phyloP scores from a whole-genome alignment of 2,888 invertebrate species.

The Cancer borealis region DNA sequence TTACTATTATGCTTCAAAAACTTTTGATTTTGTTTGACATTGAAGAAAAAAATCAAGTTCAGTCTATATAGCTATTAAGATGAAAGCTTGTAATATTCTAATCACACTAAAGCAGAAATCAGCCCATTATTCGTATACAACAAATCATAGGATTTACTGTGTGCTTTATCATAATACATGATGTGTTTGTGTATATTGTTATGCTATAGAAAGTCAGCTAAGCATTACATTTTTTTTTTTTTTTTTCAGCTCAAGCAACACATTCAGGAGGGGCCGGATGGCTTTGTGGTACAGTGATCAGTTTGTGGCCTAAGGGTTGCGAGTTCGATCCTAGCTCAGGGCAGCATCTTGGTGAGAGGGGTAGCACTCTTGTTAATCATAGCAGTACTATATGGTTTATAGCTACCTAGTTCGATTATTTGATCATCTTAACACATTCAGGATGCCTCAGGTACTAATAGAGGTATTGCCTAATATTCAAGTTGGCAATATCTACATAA shows the following conservation, averaged over 20 bases:
- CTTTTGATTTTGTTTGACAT: too few relatives aligned
- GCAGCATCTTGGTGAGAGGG: too few relatives aligned
- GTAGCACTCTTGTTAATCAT: too few relatives aligned
- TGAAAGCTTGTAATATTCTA: not conserved
- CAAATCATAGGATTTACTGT: not conserved
- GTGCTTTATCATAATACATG: not conserved
- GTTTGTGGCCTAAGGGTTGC: too few relatives aligned
- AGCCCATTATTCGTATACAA: not conserved
- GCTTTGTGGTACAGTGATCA: not conserved
- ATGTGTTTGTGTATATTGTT: not conserved
- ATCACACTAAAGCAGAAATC: not conserved
- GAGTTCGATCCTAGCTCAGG: too few relatives aligned
- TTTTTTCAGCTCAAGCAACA: not conserved
- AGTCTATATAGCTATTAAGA: not conserved
- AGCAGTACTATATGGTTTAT: too few relatives aligned
- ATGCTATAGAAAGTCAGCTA: not conserved
- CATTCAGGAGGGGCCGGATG: constrained; percentile 5
- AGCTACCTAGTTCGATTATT: too few relatives aligned
- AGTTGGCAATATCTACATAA: constrained; percentile 61
- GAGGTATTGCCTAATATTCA: constrained; percentile 66
- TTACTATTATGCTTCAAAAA: too few relatives aligned
- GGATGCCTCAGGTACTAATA: constrained; percentile 60
- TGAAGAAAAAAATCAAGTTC: not conserved
- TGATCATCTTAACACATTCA: not conserved
- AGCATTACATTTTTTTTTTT: not conserved